These are phyloP conservation scores for Stigmatopora nigra DNA, from an alignment of 2,113 vertebrate species.

Conservation along the genomic window DNA sequence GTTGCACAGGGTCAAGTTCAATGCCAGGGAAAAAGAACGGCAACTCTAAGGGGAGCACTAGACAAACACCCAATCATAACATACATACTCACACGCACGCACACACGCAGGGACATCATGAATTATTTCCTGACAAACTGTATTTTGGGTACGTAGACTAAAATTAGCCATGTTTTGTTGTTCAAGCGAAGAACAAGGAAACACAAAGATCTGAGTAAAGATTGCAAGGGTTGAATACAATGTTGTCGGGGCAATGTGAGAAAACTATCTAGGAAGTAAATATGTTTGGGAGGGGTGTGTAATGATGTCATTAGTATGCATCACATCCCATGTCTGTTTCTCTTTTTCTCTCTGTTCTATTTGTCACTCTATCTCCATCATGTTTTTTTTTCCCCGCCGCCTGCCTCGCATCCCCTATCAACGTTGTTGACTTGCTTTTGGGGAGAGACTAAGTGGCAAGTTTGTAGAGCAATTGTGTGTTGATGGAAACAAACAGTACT, in stretches of 20 bases:
- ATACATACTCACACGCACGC: conserved; percentile 59
- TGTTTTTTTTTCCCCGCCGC: not conserved
- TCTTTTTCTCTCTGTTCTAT: conserved; percentile 2
- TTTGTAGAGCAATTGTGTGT: not conserved
- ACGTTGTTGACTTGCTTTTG: conserved; percentile 12
- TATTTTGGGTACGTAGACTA: conserved; percentile 84
- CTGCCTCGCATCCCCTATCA: not conserved
- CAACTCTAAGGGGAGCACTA: conserved; percentile 78
- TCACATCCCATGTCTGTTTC: conserved; percentile 28
- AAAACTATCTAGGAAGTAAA: conserved; percentile 31
- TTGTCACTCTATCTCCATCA: conserved; percentile 10
- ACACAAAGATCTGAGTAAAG: conserved; percentile 28
- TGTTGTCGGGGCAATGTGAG: conserved; percentile 4
- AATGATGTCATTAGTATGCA: conserved; percentile 96
- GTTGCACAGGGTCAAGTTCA: conserved; percentile 95
- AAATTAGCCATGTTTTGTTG: conserved; percentile 91
- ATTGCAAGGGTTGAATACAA: conserved; percentile 20
- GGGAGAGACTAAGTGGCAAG: not conserved
- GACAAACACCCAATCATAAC: conserved; percentile 2
- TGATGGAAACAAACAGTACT: not conserved
- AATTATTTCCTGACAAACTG: conserved; percentile 65
- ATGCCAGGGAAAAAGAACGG: conserved; percentile 88
- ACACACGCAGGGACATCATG: conserved; percentile 54
- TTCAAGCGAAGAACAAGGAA: conserved; percentile 56
- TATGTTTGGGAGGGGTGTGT: conserved; percentile 47